These are phyloP conservation scores for Solenopsis fugax DNA, from an alignment of 1,140 invertebrate species.

Conservation along the genomic window DNA sequence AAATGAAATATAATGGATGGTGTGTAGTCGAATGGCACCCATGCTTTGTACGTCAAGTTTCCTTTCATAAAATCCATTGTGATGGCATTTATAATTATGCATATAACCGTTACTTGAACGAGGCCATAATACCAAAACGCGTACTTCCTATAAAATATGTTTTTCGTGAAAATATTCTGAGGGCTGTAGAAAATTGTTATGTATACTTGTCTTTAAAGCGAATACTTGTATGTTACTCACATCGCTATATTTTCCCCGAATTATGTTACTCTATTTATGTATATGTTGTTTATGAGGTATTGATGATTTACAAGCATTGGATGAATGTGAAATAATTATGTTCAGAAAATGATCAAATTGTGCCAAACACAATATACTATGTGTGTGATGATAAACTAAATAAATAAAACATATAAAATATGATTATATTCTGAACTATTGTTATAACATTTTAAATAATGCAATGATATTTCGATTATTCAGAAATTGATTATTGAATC, in stretches of 20 bases:
- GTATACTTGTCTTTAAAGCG: neutral
- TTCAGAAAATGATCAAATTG: slow-evolving; percentile 3
- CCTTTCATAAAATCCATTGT: slow-evolving; percentile 8
- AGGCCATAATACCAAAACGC: slow-evolving; percentile 1
- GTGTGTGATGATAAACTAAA: neutral
- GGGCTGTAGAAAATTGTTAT: neutral
- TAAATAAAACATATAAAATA: neutral
- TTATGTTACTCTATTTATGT: neutral
- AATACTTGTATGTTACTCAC: neutral
- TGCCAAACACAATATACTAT: slow-evolving; percentile 14
- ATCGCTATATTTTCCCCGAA: neutral
- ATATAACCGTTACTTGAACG: neutral
- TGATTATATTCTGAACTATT: neutral
- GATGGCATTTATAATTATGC: slow-evolving; percentile 30
- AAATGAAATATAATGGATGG: slow-evolving; percentile 24
- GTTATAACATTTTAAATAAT: neutral
- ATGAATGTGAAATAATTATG: slow-evolving; percentile 10
- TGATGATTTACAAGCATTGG: neutral
- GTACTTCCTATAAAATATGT: slow-evolving; percentile 23
- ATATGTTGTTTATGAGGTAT: neutral
- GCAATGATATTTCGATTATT: neutral
- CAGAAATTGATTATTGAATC: neutral
- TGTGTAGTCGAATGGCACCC: slow-evolving; percentile 58
- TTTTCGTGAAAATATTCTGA: neutral
- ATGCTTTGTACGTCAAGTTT: slow-evolving; percentile 47